A percentile compares a stretch with the other conserved stretches of the same genome.
These are phyloP conservation scores for Hyppa rectilinea DNA, from an alignment of 2,888 invertebrate species.

Conservation along the genomic window DNA sequence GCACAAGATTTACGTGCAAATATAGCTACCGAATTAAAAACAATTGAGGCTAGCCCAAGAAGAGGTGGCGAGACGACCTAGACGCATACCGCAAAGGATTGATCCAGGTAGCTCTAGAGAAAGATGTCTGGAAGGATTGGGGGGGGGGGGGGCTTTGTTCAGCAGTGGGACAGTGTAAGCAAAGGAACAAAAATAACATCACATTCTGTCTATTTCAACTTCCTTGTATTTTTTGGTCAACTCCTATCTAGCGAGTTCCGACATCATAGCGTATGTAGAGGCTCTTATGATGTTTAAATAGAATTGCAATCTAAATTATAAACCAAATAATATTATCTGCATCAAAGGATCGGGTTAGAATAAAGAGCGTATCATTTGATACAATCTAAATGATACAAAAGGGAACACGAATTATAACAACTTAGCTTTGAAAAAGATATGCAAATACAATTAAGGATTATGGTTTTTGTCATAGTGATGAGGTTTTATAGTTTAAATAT, in stretches of 20 bases:
- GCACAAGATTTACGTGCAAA: no score
- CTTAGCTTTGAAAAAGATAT: conserved; percentile 15
- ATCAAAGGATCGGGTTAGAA: conserved; percentile 60
- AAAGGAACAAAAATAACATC: no score
- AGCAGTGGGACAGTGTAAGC: no score
- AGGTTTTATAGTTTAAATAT: background rate
- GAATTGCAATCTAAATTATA: conserved; percentile 42
- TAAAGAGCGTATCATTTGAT: conserved; percentile 59
- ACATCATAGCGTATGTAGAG: conserved; percentile 16
- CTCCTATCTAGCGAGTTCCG: background rate
- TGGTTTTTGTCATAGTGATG: background rate
- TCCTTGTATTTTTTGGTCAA: background rate
- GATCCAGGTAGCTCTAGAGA: no score
- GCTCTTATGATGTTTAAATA: conserved; percentile 24
- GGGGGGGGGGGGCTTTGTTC: no score
- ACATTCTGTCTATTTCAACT: background rate
- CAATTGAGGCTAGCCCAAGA: no score
- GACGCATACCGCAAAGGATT: no score
- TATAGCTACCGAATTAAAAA: background rate
- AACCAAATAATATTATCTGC: conserved; percentile 50
- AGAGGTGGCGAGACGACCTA: no score
- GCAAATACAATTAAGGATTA: conserved; percentile 31
- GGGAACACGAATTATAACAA: conserved; percentile 36
- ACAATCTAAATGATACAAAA: conserved; percentile 53
- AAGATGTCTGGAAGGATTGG: no score